A percentile compares a stretch with the other conserved stretches of the same genome.
phyloP scores from a whole-genome alignment of 2,888 invertebrate species.

The Dexiosoma caninum region DNA sequence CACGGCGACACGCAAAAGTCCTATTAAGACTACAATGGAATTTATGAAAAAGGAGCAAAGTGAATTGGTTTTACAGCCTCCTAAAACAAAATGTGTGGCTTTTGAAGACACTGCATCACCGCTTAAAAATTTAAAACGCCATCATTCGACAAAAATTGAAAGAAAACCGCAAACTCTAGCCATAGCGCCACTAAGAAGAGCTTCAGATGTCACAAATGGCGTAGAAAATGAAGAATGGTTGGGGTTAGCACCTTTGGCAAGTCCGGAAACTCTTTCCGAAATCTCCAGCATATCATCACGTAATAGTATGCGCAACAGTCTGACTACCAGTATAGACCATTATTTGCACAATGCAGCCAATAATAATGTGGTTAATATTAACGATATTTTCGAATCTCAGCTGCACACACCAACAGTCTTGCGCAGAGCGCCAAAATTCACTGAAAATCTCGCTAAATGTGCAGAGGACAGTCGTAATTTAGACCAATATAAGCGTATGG shows the following conservation, averaged over 20 bases:
- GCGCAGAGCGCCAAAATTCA: slow-evolving; percentile 83
- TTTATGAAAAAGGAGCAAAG: not conserved
- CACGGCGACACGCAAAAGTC: slow-evolving; percentile 72
- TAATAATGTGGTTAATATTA: slow-evolving; percentile 47
- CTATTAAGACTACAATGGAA: slow-evolving; percentile 69
- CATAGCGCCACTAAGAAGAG: slow-evolving; percentile 70
- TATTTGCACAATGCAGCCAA: slow-evolving; percentile 72
- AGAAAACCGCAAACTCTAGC: slow-evolving; percentile 71
- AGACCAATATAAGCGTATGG: slow-evolving; percentile 80
- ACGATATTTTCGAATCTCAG: slow-evolving; percentile 78
- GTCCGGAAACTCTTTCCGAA: slow-evolving; percentile 89
- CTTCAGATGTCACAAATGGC: slow-evolving; percentile 72
- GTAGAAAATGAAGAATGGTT: slow-evolving; percentile 82
- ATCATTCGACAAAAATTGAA: slow-evolving; percentile 70
- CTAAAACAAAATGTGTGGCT: slow-evolving; percentile 72
- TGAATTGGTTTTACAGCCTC: slow-evolving; percentile 64
- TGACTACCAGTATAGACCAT: slow-evolving; percentile 76
- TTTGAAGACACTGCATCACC: slow-evolving; percentile 68
- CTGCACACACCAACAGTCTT: slow-evolving; percentile 81
- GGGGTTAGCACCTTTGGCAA: slow-evolving; percentile 87
- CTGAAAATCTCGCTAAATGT: slow-evolving; percentile 82
- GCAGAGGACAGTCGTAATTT: slow-evolving; percentile 82
- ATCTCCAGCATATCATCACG: slow-evolving; percentile 87
- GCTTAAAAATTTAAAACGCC: slow-evolving; percentile 68
- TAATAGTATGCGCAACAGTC: slow-evolving; percentile 80